Conservation (phyloP, 2,113 vertebrate genomes). For the Anhinga rufa region DNA sequence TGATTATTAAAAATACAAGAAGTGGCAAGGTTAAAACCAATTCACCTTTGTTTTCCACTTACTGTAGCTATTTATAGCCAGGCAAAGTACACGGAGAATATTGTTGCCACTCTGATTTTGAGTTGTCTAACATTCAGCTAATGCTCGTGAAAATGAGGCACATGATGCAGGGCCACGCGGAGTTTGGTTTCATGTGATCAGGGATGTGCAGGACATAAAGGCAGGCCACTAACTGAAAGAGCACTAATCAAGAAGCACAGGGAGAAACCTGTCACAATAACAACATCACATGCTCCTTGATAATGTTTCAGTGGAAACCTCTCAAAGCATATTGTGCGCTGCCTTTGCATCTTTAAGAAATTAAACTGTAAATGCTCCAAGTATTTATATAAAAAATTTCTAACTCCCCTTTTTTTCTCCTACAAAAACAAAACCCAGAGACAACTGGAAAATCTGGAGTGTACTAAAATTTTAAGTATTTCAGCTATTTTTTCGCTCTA, state of each 20-base stretch:
- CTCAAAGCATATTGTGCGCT: accelerated
- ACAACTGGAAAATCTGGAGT: background rate
- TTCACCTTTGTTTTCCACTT: conserved; percentile 29
- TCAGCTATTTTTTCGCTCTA: background rate
- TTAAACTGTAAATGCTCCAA: background rate
- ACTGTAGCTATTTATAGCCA: background rate
- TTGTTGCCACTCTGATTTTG: background rate
- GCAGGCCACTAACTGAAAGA: conserved; percentile 33
- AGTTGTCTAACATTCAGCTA: background rate
- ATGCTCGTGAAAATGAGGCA: background rate
- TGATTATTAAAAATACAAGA: conserved; percentile 33
- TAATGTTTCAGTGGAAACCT: background rate
- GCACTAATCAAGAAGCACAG: conserved; percentile 28
- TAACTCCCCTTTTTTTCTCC: background rate
- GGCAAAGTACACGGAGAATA: background rate
- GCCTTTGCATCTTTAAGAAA: background rate
- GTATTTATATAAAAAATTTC: background rate
- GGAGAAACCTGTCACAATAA: conserved; percentile 39
- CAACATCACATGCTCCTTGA: conserved; percentile 14
- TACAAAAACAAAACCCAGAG: background rate
- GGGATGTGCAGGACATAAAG: background rate
- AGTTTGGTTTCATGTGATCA: conserved; percentile 19
- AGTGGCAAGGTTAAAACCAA: conserved; percentile 1
- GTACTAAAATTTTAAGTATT: background rate
- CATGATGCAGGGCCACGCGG: background rate